Evolutionary conservation across 2,888 invertebrate genomes (phyloP), one percentile per base, ranked within the genome.

Genomic region (Drosophila acutilabella): DNA sequence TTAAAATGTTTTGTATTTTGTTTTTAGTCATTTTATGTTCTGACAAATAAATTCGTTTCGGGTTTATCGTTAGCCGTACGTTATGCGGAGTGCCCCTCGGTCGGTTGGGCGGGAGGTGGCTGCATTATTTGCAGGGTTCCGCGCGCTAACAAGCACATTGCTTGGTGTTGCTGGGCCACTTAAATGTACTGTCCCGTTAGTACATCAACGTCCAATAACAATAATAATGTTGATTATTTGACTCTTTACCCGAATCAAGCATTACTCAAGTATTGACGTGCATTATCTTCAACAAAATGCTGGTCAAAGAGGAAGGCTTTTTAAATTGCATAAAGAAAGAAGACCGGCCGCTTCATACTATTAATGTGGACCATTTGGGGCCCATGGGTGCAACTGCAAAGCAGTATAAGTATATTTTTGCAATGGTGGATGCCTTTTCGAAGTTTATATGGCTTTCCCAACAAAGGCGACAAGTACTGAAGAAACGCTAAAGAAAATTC

Each of bases 341-440:
- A 2, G 44, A 51, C 2, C 14, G 7, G 13, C 51, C 52, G 4
- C 10, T 52, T 30, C 41, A 58, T 13, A 50, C 48, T 7, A 7
- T 42, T 30, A 10, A 26, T 13, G 11, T 41, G n/a, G 51, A 51
- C n/a, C 20, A 38, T n/a, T 38, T 38, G 13, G 51, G 38, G 2
- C n/a, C 53, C n/a, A 30, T 53, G 30, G 30, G 42, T 16, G 53
- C 26, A 1, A 42, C 26, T 14, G 11, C 42, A 14, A 42, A 53
- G 4, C 16, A 42, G n/a, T 53, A 53, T 8, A 53, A 42, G 42
- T 30, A 53, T 11, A 48, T 48, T 6, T 48, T 33, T 30, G 48
- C 30, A 14, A 45, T 42, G 2, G 41, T 42, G 41, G 42, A 42
- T 11, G 10, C 11, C 2, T 42, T 42, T 42, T 42, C 5, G 2